Percentiles rank a stretch among this genome's conserved stretches.
These are phyloP conservation scores for Oxyscelio sp. DNA, from an alignment of 2,888 invertebrate species.

Conservation along the genomic window DNA sequence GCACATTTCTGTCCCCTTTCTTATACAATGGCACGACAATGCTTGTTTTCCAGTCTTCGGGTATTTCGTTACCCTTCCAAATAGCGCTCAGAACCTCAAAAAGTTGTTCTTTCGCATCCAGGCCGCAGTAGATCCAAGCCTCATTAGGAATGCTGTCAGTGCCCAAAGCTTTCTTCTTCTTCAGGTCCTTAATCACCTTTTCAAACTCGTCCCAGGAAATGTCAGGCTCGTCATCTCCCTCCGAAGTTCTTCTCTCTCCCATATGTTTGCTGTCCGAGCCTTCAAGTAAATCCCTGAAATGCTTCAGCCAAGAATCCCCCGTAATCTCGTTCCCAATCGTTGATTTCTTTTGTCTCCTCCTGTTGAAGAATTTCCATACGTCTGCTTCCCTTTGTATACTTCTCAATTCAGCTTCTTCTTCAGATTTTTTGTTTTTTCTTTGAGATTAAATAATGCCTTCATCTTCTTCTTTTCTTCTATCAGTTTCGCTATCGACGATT, in stretches of 20 bases:
- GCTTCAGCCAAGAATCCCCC: background rate
- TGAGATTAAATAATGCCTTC: background rate
- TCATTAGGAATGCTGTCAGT: slow-evolving; percentile 62
- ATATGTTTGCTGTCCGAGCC: background rate
- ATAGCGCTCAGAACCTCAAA: background rate
- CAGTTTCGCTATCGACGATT: background rate
- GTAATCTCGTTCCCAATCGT: background rate
- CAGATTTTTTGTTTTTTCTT: background rate
- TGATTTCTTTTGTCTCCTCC: background rate
- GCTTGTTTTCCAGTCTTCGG: slow-evolving; percentile 59
- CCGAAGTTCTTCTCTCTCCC: background rate
- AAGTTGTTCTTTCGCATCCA: background rate
- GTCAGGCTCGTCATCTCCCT: background rate
- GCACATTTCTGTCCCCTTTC: slow-evolving; percentile 42
- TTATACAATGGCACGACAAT: slow-evolving; percentile 65
- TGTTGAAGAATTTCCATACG: slow-evolving; percentile 7
- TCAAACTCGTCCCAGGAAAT: slow-evolving; percentile 17
- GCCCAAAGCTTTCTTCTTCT: slow-evolving; percentile 53
- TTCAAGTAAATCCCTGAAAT: background rate
- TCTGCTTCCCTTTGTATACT: background rate
- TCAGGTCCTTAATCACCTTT: slow-evolving; percentile 15
- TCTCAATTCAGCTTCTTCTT: slow-evolving; percentile 5
- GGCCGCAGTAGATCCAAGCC: slow-evolving; percentile 51
- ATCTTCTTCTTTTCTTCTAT: background rate
- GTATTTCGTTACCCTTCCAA: slow-evolving; percentile 47